A percentile compares a stretch with the other conserved stretches of the same genome.
These are phyloP conservation scores for Amazonetta brasiliensis DNA, from an alignment of 2,797 vertebrate genomes.

Conservation along the genomic window DNA sequence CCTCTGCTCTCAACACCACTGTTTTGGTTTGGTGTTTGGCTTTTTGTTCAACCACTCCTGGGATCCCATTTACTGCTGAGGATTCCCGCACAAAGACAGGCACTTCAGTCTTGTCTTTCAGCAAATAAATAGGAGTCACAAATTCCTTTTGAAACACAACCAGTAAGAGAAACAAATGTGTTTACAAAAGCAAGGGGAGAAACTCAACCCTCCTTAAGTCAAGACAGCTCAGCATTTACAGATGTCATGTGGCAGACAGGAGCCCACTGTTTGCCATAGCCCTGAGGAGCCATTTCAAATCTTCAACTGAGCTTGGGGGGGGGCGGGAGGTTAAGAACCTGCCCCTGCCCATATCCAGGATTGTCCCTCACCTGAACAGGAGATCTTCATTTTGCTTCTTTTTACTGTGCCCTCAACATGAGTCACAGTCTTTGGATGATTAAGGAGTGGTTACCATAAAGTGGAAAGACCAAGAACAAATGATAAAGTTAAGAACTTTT, in stretches of 20 bases:
- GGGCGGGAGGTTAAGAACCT: neutral
- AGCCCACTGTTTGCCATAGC: neutral
- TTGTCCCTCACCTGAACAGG: neutral
- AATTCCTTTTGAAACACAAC: neutral
- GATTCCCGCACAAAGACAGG: neutral
- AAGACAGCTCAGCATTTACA: neutral
- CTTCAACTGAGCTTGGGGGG: neutral
- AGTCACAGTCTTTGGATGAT: neutral
- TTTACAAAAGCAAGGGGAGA: neutral
- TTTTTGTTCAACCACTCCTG: too few relatives aligned
- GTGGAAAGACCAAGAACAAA: neutral
- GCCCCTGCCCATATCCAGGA: neutral
- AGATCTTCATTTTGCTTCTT: neutral
- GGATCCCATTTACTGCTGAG: neutral
- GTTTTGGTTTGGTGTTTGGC: neutral
- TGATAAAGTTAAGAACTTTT: neutral
- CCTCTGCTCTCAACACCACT: neutral
- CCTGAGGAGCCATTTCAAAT: neutral
- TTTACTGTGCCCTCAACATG: neutral
- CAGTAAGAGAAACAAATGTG: neutral
- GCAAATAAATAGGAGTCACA: neutral
- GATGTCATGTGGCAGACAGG: neutral
- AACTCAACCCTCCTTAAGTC: neutral
- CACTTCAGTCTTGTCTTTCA: neutral
- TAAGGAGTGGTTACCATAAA: neutral